Evolutionary conservation across 2,113 vertebrate species (phyloP).

Genomic region (Chunga burmeisteri): DNA sequence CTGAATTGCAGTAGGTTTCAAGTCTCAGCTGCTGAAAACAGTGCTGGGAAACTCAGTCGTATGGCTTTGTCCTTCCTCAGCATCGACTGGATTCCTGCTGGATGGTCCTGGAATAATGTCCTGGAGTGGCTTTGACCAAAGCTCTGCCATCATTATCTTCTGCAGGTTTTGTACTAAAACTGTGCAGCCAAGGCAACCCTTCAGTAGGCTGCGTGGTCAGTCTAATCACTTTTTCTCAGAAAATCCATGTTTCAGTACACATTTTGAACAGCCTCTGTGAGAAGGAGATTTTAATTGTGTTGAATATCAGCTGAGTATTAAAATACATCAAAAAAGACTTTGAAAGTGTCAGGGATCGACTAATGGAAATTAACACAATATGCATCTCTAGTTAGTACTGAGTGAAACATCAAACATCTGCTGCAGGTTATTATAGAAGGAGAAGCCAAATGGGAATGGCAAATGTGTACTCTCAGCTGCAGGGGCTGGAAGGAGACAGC

Average conservation of each 20-base stretch:
- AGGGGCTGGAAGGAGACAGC: background rate
- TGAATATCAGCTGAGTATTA: background rate
- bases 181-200: background rate
- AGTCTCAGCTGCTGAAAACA: background rate
- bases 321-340: background rate
- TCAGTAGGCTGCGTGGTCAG: background rate
- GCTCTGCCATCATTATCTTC: background rate
- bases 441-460: background rate
- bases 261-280: background rate
- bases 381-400: background rate
- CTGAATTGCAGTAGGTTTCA: background rate
- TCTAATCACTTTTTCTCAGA: background rate
- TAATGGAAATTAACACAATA: background rate
- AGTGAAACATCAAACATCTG: constrained; percentile 12
- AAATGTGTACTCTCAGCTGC: background rate
- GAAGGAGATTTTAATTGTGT: background rate
- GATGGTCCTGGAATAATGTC: background rate
- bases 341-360: background rate
- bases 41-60: background rate
- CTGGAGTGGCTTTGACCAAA: background rate
- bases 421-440: background rate
- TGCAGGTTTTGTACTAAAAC: background rate
- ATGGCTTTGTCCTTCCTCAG: background rate
- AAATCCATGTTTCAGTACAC: background rate
- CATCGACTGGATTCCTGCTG: background rate